Base-by-base conservation (phyloP, 2,888 invertebrate genomes). In the Diaprepes abbreviatus region DNA sequence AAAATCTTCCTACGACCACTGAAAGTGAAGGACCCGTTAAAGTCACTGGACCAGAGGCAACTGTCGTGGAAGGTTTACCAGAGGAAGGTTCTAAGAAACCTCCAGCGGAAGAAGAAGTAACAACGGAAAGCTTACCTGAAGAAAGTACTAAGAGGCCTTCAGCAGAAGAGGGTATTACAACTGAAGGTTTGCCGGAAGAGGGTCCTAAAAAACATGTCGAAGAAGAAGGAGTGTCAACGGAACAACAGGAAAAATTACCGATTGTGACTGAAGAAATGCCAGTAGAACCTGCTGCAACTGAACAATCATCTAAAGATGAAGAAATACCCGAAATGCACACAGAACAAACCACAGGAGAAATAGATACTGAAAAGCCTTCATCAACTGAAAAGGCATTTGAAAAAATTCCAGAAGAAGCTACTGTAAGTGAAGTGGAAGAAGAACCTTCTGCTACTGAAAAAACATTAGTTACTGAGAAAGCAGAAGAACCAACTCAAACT, bases 371-470 rank as follows among this genome's bases (percentile, higher is more conserved):
- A 14, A 10, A 14, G 7, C 17, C 43, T 43, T 43, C 21, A 16
- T 1, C n/a, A 36, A 58, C 57, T 21, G 57, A 57, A 33, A 24
- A 63, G 33, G 28, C 12, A 14, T 2, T 54, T 54, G 65, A 38
- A 9, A 35, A 19, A 10, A 10, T n/a, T n/a, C 14, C 48, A 10
- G 36, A 17, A 35, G 38, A 43, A 54, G 40, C 4, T 31, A 38
- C 63, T 40, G n/a, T n/a, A n/a, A n/a, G n/a, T n/a, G 59, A 45
- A 7, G 43, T 9, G 35, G 43, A 31, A 31, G 45, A n/a, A 35
- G 21, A 45, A 36, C 14, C 59, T 24, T n/a, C 24, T n/a, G 16
- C 31, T 14, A 24, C 59, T 16, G 43, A 59, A 31, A 31, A 16
- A 12, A 1, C 19, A n/a, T n/a, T n/a, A n/a, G n/a, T n/a, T n/a